These are phyloP conservation scores for Chiloscyllium punctatum DNA, from an alignment of 2,797 vertebrate genomes.

Conservation along the genomic window DNA sequence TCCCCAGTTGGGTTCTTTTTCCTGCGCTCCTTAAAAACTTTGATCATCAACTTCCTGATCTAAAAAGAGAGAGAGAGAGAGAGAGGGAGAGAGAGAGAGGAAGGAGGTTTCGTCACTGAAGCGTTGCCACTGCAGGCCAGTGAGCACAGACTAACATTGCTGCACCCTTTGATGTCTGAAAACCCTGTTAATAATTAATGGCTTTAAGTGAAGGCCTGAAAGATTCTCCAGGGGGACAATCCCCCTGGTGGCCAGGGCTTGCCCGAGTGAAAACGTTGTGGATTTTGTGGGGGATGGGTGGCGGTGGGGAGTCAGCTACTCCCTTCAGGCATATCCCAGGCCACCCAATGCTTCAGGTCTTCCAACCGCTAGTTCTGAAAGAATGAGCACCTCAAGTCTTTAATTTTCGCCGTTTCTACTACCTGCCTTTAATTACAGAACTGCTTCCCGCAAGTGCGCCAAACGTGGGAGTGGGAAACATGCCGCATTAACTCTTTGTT, in stretches of 20 bases:
- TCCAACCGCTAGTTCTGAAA: neutral
- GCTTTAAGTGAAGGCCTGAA: slow-evolving; percentile 43
- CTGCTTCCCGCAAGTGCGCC: neutral
- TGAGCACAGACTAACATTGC: slow-evolving; percentile 52
- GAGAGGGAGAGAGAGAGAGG: no score
- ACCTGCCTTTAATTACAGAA: slow-evolving; percentile 21
- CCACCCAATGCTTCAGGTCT: slow-evolving; percentile 36
- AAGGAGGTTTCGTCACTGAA: neutral
- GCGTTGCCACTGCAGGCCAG: slow-evolving; percentile 44
- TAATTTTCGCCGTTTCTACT: neutral
- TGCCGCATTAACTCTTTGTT: neutral
- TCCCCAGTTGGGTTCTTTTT: neutral
- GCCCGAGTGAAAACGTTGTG: slow-evolving; percentile 46
- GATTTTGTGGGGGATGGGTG: neutral
- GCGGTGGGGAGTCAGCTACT: slow-evolving; percentile 54
- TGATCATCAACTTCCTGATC: slow-evolving; percentile 18
- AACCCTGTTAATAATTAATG: slow-evolving; percentile 66
- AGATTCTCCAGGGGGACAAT: slow-evolving; percentile 57
- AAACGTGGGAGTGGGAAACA: neutral
- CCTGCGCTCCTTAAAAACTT: neutral
- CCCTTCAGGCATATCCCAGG: slow-evolving; percentile 55
- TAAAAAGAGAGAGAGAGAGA: neutral
- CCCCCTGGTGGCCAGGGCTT: slow-evolving; percentile 57
- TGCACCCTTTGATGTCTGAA: slow-evolving; percentile 65
- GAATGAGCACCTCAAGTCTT: slow-evolving; percentile 16